These are phyloP conservation scores for Solea solea DNA, from an alignment of 2,113 vertebrate genomes.

Conservation along the genomic window DNA sequence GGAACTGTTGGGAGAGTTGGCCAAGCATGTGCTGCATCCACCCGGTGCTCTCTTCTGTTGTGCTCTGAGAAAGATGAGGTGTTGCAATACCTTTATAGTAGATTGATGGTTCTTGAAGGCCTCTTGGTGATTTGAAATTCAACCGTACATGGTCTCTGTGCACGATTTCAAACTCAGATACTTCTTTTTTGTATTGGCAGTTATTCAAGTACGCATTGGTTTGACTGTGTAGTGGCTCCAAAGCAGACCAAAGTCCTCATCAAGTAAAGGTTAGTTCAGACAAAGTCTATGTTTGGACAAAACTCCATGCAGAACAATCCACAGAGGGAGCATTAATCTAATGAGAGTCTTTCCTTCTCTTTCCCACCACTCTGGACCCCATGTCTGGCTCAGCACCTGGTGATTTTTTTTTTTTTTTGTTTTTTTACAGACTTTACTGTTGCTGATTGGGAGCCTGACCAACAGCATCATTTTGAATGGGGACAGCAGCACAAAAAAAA, in stretches of 20 bases:
- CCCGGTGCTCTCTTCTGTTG: slow-evolving; percentile 20
- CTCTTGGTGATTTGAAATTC: slow-evolving; percentile 56
- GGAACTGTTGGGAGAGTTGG: slow-evolving; percentile 44
- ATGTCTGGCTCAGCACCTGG: slow-evolving; percentile 35
- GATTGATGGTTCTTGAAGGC: slow-evolving; percentile 65
- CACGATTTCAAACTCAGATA: slow-evolving; percentile 49
- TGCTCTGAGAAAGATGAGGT: slow-evolving; percentile 55
- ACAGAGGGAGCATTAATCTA: slow-evolving; percentile 39
- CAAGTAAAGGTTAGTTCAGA: slow-evolving; percentile 36
- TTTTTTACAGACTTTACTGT: slow-evolving; percentile 26
- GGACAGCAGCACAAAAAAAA: neutral
- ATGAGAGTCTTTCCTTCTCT: slow-evolving; percentile 8
- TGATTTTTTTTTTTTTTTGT: slow-evolving; percentile 34
- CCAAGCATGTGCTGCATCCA: slow-evolving; percentile 38
- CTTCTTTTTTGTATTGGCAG: slow-evolving; percentile 52
- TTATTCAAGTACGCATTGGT: slow-evolving; percentile 48
- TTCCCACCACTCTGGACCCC: neutral
- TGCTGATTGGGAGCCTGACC: slow-evolving; percentile 21
- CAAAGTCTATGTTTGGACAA: slow-evolving; percentile 55
- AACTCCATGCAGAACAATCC: slow-evolving; percentile 20
- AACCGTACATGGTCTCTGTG: slow-evolving; percentile 61
- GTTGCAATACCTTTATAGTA: slow-evolving; percentile 64
- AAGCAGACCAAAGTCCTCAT: slow-evolving; percentile 44
- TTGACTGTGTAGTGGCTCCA: slow-evolving; percentile 42
- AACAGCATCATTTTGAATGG: slow-evolving; percentile 15